Base-by-base conservation (phyloP, 2,888 invertebrate genomes). In the Lycophotia porphyrea region DNA sequence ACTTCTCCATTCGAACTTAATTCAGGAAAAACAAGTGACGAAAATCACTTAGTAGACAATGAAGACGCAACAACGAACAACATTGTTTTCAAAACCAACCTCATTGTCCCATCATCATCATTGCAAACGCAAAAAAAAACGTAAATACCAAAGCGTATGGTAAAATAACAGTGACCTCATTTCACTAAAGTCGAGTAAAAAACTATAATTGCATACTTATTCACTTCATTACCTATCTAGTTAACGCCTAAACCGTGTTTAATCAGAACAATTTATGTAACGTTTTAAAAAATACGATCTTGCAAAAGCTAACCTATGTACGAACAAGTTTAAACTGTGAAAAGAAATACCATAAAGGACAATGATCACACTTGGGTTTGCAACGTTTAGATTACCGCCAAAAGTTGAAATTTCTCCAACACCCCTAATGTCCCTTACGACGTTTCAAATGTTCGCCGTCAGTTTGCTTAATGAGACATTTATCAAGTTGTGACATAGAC, bases 381-480 rank as follows among this genome's bases (percentile, higher is more conserved):
- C 39, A 39, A 63, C 39, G 1, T 63, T 27, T 18, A 39, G 18
- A 3, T 39, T 39, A 39, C 1, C 3, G 9, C n/a, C 18, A n/a
- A 63, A n/a, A 63, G 39, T n/a, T 39, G 8, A 39, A 39, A 63
- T 39, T 63, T 39, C n/a, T 1, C 9, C n/a, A 63, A 18, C n/a
- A 63, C 5, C 18, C 63, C 9, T 18, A 39, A 63, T 63, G n/a
- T 63, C 39, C 18, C 18, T 39, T 39, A 18, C 8, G 39, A 39
- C 8, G 39, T 39, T 39, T n/a, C 1, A 34, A 34, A 63, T n/a
- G 18, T n/a, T 63, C 15, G 39, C n/a, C 4, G 15, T 27, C 39
- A 75, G 80, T 81, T 84, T 87, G 74, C 85, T 63, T 82, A 84
- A 90, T 84, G 78, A 78, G 74, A 71, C 72, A 85, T 89, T 84